These are phyloP conservation scores for Gymnothorax reevesii DNA, from an alignment of 2,797 vertebrate genomes.

Conservation along the genomic window DNA sequence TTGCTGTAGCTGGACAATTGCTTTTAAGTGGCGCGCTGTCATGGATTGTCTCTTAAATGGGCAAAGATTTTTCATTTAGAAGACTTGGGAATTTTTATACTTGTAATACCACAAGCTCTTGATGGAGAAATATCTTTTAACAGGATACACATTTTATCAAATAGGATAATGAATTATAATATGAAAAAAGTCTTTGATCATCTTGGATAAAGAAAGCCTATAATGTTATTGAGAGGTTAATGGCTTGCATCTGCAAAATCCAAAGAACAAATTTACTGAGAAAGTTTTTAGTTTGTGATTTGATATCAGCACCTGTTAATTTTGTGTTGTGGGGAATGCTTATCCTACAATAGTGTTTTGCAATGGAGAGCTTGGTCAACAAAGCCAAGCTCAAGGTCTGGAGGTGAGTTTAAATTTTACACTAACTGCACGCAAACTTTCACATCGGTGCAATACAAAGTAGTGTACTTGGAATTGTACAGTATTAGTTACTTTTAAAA, in stretches of 20 bases:
- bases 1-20: neutral
- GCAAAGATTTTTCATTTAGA: neutral
- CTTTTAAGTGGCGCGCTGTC: neutral
- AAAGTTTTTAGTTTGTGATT: neutral
- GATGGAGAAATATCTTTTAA: neutral
- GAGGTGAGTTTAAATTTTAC: neutral
- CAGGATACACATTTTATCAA: no score
- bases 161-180: no score
- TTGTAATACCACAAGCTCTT: neutral
- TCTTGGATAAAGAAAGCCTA: neutral
- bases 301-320: no score
- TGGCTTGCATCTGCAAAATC: neutral
- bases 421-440: neutral
- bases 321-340: neutral
- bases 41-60: neutral
- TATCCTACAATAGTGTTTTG: neutral
- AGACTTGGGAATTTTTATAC: neutral
- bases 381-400: neutral
- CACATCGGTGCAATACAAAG: neutral
- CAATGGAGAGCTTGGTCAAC: neutral
- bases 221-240: neutral
- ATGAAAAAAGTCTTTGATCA: neutral
- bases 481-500: no score
- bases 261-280: neutral
- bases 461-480: no score